Evolutionary conservation across 2,888 invertebrate species (phyloP).

Genomic region (Platynereis dumerilii): DNA sequence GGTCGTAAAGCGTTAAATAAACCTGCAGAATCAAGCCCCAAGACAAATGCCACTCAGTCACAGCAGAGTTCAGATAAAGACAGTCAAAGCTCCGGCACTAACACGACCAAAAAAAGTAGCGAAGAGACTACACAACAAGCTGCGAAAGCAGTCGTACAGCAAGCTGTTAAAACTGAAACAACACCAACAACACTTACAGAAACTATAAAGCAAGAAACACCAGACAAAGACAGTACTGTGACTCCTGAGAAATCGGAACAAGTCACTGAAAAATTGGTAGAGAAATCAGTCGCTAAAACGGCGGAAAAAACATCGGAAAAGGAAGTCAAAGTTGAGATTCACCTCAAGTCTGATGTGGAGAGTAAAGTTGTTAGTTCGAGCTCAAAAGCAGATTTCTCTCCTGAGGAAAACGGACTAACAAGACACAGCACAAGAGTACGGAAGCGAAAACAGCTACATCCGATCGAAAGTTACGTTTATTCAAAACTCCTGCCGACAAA

Average conservation of each 20-base stretch:
- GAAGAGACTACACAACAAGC: not conserved
- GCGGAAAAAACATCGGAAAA: not conserved
- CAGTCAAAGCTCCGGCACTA: not conserved
- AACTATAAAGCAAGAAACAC: not conserved
- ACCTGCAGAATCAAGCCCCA: not conserved
- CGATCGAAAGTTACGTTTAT: conserved; percentile 57
- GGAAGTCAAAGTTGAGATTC: not conserved
- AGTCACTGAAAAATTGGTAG: not conserved
- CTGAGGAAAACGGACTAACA: not conserved
- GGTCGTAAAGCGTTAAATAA: not conserved
- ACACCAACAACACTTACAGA: not conserved
- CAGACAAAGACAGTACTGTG: not conserved
- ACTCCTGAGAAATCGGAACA: not conserved
- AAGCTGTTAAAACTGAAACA: not conserved
- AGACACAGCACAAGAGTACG: conserved; percentile 53
- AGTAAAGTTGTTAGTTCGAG: not conserved
- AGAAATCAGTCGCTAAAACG: not conserved
- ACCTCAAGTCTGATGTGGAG: not conserved
- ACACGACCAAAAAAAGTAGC: not conserved
- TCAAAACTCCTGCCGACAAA: not conserved
- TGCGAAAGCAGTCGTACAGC: not conserved
- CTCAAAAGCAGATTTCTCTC: too few relatives aligned
- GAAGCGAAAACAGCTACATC: conserved; percentile 56
- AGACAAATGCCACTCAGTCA: not conserved
- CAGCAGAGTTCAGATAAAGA: not conserved